Conservation (phyloP, 1,140 invertebrate species). For the Dreissena rostriformis region DNA sequence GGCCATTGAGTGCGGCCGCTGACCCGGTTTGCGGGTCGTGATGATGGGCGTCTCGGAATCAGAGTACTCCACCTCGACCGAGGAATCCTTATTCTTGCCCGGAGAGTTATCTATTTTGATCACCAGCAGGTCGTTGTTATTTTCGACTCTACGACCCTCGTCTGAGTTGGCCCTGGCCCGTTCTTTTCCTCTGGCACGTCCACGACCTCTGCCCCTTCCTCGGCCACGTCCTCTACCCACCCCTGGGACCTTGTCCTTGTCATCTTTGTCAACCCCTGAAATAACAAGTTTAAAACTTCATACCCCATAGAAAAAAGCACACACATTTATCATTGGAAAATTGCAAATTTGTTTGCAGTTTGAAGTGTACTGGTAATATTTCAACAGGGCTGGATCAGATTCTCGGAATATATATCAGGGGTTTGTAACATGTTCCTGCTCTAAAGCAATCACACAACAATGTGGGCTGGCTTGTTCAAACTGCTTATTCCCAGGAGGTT, state of each 20-base stretch:
- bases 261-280: constrained; percentile 50
- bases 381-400: too few relatives aligned
- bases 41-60: constrained; percentile 54
- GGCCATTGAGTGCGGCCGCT: constrained; percentile 46
- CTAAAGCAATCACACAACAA: too few relatives aligned
- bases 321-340: too few relatives aligned
- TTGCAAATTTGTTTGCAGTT: too few relatives aligned
- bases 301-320: too few relatives aligned
- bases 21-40: constrained; percentile 36
- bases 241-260: constrained; percentile 42
- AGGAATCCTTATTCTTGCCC: constrained; percentile 47
- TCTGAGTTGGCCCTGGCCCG: constrained; percentile 45
- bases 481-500: too few relatives aligned
- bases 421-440: too few relatives aligned
- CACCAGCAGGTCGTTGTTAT: constrained; percentile 56
- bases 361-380: too few relatives aligned
- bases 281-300: background rate
- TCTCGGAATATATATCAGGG: too few relatives aligned
- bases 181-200: constrained; percentile 43
- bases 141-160: constrained; percentile 54
- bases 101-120: constrained; percentile 61
- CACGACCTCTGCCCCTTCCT: constrained; percentile 55
- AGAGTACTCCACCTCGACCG: constrained; percentile 62
- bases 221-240: constrained; percentile 56
- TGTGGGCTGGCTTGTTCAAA: too few relatives aligned